phyloP scores from a whole-genome alignment of 64 coral and sea anemone species.

The Actinia tenebrosa region DNA sequence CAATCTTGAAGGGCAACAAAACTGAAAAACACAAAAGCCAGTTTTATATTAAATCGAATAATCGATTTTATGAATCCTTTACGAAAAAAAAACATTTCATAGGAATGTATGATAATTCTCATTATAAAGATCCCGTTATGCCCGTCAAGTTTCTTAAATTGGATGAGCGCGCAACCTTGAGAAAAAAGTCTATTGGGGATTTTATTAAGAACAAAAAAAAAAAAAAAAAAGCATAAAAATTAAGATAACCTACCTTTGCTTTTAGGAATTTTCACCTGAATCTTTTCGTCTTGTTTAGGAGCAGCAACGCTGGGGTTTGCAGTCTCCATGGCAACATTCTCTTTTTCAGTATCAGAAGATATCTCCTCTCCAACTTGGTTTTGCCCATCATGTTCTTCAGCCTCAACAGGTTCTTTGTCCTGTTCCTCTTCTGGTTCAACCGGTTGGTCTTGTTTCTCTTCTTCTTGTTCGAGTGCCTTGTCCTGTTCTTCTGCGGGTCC shows the following conservation, averaged over 20 bases:
- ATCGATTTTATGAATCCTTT: no score
- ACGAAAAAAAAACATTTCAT: no score
- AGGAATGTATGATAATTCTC: no score
- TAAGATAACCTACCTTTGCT: not conserved
- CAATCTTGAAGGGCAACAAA: no score
- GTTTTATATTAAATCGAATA: no score
- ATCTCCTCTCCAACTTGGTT: no score
- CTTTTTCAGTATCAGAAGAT: not conserved
- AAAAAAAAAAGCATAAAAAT: not conserved
- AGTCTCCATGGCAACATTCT: not conserved
- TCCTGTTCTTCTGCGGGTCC: not conserved
- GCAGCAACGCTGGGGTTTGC: not conserved
- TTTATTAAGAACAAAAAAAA: no score
- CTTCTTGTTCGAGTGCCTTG: not conserved
- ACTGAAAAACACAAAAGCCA: no score
- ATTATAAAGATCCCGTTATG: no score
- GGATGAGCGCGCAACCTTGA: no score
- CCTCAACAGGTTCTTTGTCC: not conserved
- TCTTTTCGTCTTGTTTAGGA: not conserved
- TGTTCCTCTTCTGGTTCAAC: not conserved
- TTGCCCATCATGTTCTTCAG: not conserved
- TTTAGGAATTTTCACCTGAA: not conserved
- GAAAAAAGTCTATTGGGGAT: no score
- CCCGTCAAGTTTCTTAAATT: no score
- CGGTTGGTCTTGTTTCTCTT: not conserved